Conservation (phyloP, 2,888 invertebrate genomes). For the Diarsia mendica region DNA sequence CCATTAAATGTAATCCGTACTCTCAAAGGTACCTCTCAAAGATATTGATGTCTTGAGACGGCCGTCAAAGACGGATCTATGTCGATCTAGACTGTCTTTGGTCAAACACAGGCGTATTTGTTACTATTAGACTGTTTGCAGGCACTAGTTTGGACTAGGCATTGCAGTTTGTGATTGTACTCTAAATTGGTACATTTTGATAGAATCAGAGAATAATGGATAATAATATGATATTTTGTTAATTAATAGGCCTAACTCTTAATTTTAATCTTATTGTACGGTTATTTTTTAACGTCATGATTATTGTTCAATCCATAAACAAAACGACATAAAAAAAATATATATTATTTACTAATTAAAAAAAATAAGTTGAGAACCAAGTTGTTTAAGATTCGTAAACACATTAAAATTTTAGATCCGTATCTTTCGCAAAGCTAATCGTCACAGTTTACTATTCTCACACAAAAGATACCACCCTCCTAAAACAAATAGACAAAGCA, state of each 20-base stretch:
- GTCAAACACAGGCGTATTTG: neutral
- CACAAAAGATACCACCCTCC: neutral
- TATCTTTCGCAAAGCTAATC: neutral
- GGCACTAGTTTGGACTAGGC: neutral
- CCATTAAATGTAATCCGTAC: neutral
- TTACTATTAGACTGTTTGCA: neutral
- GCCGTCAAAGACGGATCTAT: neutral
- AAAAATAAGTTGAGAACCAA: neutral
- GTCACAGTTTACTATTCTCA: neutral
- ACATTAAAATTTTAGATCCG: neutral
- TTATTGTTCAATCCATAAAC: neutral
- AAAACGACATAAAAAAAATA: too few species aligned
- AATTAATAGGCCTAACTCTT: neutral
- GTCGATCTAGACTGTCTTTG: constrained; percentile 15
- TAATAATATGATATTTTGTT: neutral
- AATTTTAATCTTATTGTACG: neutral
- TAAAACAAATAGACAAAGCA: constrained; percentile 23
- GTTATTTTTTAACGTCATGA: neutral
- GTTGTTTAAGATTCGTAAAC: neutral
- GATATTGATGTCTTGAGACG: neutral
- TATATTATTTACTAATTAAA: neutral
- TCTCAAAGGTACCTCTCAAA: neutral
- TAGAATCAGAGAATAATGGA: neutral
- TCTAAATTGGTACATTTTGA: neutral
- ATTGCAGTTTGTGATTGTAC: too few species aligned